These are phyloP conservation scores for Bergia puertoricense DNA, from an alignment of 92 coral and sea anemone genomes.

Conservation along the genomic window DNA sequence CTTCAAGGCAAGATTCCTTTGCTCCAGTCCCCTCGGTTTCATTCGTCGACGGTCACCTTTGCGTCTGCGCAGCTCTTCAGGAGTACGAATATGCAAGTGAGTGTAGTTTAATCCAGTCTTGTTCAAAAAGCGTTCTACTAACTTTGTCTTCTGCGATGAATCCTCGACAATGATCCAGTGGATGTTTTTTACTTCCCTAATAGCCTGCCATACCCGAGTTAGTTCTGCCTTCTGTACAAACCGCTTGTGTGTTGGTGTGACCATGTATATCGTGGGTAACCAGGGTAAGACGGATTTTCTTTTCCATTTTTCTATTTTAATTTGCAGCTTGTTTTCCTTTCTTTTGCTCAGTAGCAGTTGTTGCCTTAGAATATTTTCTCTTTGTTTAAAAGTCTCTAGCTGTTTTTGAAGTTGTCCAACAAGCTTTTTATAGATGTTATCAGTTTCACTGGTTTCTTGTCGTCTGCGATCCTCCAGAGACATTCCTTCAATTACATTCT, in stretches of 20 bases:
- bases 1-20: constrained; percentile 74
- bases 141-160: constrained; percentile 59
- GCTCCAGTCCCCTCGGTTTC: constrained; percentile 89
- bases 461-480: background rate
- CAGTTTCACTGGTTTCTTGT: background rate
- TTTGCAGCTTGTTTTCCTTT: constrained; percentile 33
- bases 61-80: constrained; percentile 59
- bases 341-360: constrained; percentile 31
- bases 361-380: constrained; percentile 39
- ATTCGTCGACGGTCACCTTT: constrained; percentile 66
- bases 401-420: background rate
- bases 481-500: background rate
- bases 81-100: constrained; percentile 79
- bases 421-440: background rate
- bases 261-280: constrained; percentile 71
- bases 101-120: constrained; percentile 68
- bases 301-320: constrained; percentile 24
- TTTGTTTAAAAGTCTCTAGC: background rate
- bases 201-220: constrained; percentile 77
- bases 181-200: constrained; percentile 61
- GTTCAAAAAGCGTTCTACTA: constrained; percentile 56
- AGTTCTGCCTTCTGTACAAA: constrained; percentile 89
- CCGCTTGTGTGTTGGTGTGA: constrained; percentile 83
- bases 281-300: constrained; percentile 50
- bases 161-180: constrained; percentile 95